Conservation (phyloP, 2,888 invertebrate species). For the Labia minor region DNA sequence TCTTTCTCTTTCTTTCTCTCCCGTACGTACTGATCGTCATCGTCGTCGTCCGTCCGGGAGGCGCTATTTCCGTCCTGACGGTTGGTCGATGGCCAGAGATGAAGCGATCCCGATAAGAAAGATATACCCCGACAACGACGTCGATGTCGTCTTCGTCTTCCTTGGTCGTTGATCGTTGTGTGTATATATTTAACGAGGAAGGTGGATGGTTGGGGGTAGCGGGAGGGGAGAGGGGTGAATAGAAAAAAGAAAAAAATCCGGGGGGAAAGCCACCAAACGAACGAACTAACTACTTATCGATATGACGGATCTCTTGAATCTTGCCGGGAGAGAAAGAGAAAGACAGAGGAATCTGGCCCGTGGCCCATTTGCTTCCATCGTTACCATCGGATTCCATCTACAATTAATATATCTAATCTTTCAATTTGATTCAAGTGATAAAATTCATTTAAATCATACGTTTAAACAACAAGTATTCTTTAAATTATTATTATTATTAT, state of each 20-base stretch:
- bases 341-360: neutral
- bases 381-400: no score
- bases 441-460: no score
- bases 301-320: conserved; percentile 7
- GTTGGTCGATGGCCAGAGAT: conserved; percentile 13
- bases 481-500: no score
- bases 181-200: neutral
- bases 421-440: no score
- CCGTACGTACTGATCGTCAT: neutral
- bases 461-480: no score
- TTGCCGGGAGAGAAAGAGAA: neutral
- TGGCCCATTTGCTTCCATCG: neutral
- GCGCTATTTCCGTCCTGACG: neutral
- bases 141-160: no score
- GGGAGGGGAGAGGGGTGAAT: neutral
- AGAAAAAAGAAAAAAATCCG: no score
- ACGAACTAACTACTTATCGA: neutral
- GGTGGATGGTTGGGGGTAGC: no score
- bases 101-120: neutral
- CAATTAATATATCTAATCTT: no score
- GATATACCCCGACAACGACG: neutral
- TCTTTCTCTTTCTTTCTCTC: no score
- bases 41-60: neutral
- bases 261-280: neutral
- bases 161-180: neutral